Conservation (phyloP, 2,888 invertebrate species). For the Oscheius myriophilus region DNA sequence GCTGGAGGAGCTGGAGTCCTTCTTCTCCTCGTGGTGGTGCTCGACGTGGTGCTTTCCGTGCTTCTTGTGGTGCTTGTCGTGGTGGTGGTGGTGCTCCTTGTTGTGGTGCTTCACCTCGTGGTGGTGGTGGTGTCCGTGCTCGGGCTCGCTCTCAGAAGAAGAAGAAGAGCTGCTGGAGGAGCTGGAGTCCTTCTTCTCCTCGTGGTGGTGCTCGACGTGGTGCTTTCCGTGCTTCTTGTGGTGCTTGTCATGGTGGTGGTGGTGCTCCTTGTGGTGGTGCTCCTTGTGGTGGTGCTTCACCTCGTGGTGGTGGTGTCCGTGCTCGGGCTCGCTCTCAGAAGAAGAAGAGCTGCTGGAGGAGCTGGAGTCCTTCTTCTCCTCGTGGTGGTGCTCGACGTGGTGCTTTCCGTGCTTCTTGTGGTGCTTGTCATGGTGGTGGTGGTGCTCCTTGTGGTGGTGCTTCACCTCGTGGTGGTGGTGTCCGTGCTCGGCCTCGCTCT, state of each 20-base stretch:
- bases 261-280: slow-evolving; percentile 22
- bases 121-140: slow-evolving; percentile 19
- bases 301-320: slow-evolving; percentile 6
- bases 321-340: slow-evolving; percentile 12
- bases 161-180: slow-evolving; percentile 7
- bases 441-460: slow-evolving; percentile 18
- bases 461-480: slow-evolving; percentile 17
- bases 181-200: slow-evolving; percentile 7
- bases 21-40: slow-evolving; percentile 9
- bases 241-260: slow-evolving; percentile 12
- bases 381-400: slow-evolving; percentile 16
- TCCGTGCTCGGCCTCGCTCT: slow-evolving; percentile 18
- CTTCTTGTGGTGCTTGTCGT: slow-evolving; percentile 18
- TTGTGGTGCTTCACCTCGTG: slow-evolving; percentile 3
- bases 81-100: slow-evolving; percentile 4
- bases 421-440: slow-evolving; percentile 7
- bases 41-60: background rate
- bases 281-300: slow-evolving; percentile 15
- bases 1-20: slow-evolving; percentile 15
- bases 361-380: slow-evolving; percentile 14
- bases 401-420: slow-evolving; percentile 18
- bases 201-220: slow-evolving; percentile 20
- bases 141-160: slow-evolving; percentile 20
- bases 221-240: slow-evolving; percentile 9
- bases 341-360: slow-evolving; percentile 16